Evolutionary conservation across 2,888 invertebrate genomes (phyloP), one percentile per base, ranked within the genome.

Genomic region (Trissoscelio sp.): DNA sequence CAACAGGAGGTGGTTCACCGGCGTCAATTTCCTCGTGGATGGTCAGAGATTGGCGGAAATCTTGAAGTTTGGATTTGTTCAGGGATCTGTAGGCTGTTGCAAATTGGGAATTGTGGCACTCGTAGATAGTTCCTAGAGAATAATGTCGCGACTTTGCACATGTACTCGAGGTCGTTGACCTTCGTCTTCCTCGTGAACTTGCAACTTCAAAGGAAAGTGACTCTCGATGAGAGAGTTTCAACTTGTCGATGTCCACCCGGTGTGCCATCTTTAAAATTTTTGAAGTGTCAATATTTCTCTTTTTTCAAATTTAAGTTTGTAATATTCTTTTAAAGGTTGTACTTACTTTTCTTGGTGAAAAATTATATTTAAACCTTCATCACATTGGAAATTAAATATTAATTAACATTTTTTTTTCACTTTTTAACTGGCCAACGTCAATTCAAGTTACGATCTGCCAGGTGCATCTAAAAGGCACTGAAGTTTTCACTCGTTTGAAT

Each of bases 1-100:
- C 91, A 3, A 86, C 87, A 0, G 91, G 91, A 3, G 91, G 91
- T 2, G 91, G 88, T 18, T 88, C 85, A 2, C 90, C 91, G 0
- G 90, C 91, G 66, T 91, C 89, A 37, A 91, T 91, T 67, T 91
- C 91, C n/a, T 84, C 84, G 7, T 84, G 84, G 16, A 83, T 83
- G 6, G 42, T 78, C 5, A 69, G 51, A 11, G 75, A 62, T 2
- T 83, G 57, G 0, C 46, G 60, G 3, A 73, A 62, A 44, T 69
- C n/a, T 0, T 75, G 51, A 1, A 83, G 62, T 7, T 84, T 79
- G 0, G 82, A 42, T 2, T 83, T 83, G 14, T 86, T 86, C 2
- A 86, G 85, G 0, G 90, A 89, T 53, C 86, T 84, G 72, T 90
- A 89, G 2, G 87, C 84, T 37, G n/a, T 84, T 0, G 88, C 83